Evolutionary conservation across 2,888 invertebrate species (phyloP), one percentile per base, ranked within the genome.

Genomic region (Pandemis corylana): DNA sequence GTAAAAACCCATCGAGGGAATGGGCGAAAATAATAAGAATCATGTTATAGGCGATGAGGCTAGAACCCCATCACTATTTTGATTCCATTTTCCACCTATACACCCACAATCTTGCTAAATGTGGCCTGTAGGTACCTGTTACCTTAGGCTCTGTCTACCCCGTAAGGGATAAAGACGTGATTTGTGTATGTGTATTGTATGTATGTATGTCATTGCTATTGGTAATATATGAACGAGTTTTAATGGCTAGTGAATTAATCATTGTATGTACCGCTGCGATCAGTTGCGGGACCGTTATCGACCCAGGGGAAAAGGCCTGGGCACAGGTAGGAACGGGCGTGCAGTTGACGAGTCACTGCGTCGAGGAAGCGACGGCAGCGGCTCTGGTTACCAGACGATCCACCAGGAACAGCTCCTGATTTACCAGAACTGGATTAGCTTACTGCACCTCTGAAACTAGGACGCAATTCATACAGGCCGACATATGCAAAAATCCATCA

Each of bases 241-340:
- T 49, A 12, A 56, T 7, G 7, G 20, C 2, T 51, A n/a, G 7
- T 20, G 20, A 20, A 56, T 20, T 56, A 20, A 56, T 56, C 15
- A n/a, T 56, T 13, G 15, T 7, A 7, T n/a, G 56, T 84, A 96
- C 96, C 96, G 68, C 97, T 97, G 81, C 96, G 96, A 79, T 97
- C 96, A 12, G 98, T 98, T 49, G 98, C 97, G 3, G 98, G 98
- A 51, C 98, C 98, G 67, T 96, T 96, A 87, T 98, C 97, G 0
- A 97, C 96, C 98, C 98, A 98, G 0, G 98, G 98, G 87, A 98
- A 97, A 78, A 98, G 95, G 1, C 97, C 97, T 1, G 98, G 98
- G 86, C 97, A 98, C 72, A 98, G 92, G 89, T 98, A 98, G 44
- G 97, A 96, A 83, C 96, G 96, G n/a, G 96, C 96, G 91, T 97